Evolutionary conservation across 2,113 vertebrate species (phyloP), one percentile per base, ranked within the genome.

Genomic region (Grallaria varia): DNA sequence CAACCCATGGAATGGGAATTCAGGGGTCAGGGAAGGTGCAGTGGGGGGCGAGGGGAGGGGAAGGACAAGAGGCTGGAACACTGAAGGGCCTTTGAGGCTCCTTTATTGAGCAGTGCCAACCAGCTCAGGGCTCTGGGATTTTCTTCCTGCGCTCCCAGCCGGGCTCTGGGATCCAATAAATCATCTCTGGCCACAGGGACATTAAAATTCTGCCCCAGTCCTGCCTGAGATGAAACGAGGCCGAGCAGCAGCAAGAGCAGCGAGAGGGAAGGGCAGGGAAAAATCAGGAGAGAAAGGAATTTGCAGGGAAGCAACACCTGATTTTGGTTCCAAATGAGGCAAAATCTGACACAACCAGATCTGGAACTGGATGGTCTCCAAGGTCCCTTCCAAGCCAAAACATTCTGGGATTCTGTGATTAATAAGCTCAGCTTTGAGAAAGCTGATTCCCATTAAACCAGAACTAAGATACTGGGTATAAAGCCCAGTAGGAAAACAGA

Each of bases 191-290:
- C 95, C 83, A 45, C 94, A 90, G 96, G 95, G 82, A 72, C 95
- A 98, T 98, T 97, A 97, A 97, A 84, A 97, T 97, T 98, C 97
- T 42, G 80, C 76, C 73, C 96, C 95, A 96, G 97, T 92, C 44
- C 87, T 50, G 77, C n/a, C 12, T 66, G 28, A 95, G 90, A 94
- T 95, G 96, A 96, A 97, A 97, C 1, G 75, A 95, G 96, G 96
- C 87, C 23, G 85, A 94, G 68, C 40, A 92, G 92, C 93, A 95
- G 96, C 69, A 4, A 94, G 94, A 92, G 92, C 93, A 95, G 96
- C 69, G 4, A 94, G 94, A 84, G 55, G 91, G 81, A 52, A 69
- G 44, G 28, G 87, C 89, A 82, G 89, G 49, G 16, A 24, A 27
- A 74, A 89, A 44, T 24, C 39, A 77, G 24, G 16, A 5, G 45